Evolutionary conservation across 2,113 vertebrate species (phyloP).

Genomic region (Mobula hypostoma): DNA sequence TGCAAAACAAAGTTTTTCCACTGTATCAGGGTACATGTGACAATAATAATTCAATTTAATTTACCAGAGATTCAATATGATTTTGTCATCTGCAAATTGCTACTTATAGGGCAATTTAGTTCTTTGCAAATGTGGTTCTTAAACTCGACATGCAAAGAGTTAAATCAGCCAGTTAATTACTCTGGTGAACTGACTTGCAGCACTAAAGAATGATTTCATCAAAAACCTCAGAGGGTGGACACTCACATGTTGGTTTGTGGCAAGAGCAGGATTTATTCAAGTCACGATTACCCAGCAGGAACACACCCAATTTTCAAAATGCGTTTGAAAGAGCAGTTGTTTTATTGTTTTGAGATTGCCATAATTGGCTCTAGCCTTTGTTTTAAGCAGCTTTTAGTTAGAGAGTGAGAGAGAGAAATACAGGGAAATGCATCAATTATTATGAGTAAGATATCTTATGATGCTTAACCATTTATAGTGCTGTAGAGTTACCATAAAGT

Average conservation of each 20-base stretch:
- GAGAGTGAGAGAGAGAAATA: background rate
- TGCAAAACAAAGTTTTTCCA: too few species aligned
- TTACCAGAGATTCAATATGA: background rate
- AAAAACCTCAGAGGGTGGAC: constrained; percentile 42
- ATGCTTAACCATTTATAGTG: background rate
- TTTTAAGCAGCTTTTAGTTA: too few species aligned
- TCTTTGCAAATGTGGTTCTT: background rate
- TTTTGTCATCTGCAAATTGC: background rate
- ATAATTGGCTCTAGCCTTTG: background rate
- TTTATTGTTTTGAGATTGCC: background rate
- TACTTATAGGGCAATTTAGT: background rate
- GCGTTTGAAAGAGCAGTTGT: background rate
- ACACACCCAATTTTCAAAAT: constrained; percentile 22
- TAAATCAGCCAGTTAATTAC: background rate
- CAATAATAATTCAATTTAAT: too few species aligned
- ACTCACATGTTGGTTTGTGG: constrained; percentile 43
- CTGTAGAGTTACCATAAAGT: background rate
- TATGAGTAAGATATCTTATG: background rate
- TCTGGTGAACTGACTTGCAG: background rate
- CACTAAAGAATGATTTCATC: background rate
- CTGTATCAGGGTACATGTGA: too few species aligned
- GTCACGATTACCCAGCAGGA: background rate
- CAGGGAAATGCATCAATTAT: background rate
- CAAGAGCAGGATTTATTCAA: background rate
- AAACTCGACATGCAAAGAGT: background rate